A percentile compares a stretch with the other conserved stretches of the same genome.
Conservation (phyloP, 2,888 invertebrate genomes). For the Drosophila anceps region DNA sequence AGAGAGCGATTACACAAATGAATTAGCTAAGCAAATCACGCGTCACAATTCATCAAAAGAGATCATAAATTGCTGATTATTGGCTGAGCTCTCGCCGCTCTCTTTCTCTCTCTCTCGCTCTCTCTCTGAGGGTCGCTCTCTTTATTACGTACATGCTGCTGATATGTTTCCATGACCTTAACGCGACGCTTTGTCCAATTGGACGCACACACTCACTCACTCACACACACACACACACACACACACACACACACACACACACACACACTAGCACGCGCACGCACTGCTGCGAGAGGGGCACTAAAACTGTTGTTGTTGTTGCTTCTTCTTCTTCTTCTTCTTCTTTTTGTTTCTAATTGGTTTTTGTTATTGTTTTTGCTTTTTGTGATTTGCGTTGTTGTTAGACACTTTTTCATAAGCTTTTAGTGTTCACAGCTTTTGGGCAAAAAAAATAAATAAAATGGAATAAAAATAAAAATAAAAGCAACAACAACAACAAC, state of each 20-base stretch:
- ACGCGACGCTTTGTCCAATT: slow-evolving; percentile 48
- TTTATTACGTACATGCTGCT: slow-evolving; percentile 60
- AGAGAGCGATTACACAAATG: slow-evolving; percentile 34
- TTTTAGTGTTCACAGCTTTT: slow-evolving; percentile 51
- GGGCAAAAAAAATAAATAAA: slow-evolving; percentile 28
- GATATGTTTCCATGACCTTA: slow-evolving; percentile 79
- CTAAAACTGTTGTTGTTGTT: slow-evolving; percentile 29
- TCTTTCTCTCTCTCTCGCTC: slow-evolving; percentile 6
- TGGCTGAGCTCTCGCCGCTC: slow-evolving; percentile 21
- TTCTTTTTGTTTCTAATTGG: slow-evolving; percentile 50
- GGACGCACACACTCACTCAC: slow-evolving; percentile 22
- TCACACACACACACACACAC: slow-evolving; percentile 5
- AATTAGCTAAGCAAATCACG: slow-evolving; percentile 57
- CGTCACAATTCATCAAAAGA: slow-evolving; percentile 49
- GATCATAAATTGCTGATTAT: slow-evolving; percentile 48
- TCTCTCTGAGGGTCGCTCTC: slow-evolving; percentile 18
- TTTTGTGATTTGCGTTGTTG: slow-evolving; percentile 31
- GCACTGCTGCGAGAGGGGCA: slow-evolving; percentile 18
- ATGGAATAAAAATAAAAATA: slow-evolving; percentile 26
- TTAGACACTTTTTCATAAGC: slow-evolving; percentile 48
- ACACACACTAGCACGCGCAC: slow-evolving; percentile 12
- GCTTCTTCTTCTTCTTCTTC: no score
- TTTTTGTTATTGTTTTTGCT: slow-evolving; percentile 31
- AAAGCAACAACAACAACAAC: no score
- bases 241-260: slow-evolving; percentile 18